Evolutionary conservation across 1,140 invertebrate genomes (phyloP), one percentile per base, ranked within the genome.

Genomic region (Lamellibrachia luymesi): DNA sequence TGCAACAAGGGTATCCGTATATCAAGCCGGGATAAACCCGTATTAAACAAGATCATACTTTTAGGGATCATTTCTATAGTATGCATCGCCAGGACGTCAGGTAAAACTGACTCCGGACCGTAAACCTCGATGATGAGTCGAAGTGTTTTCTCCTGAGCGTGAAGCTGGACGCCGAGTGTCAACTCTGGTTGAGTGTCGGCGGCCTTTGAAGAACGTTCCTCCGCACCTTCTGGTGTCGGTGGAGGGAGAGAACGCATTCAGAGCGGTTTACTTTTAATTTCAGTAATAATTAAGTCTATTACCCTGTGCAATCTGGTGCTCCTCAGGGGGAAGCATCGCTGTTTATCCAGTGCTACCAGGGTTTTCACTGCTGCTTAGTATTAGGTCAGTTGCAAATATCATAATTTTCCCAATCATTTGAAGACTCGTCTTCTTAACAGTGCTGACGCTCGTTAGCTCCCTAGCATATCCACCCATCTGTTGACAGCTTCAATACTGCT

Each of bases 71-170:
- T 80, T 80, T 80, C 64, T 80, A 80, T 80, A 80, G 64, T 93
- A 92, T 90, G 92, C 50, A 50, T 93, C 50, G 92, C 91, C 51
- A 64, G 90, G 90, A 56, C 93, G 51, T 64, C 51, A 89, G 93
- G 93, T 56, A 56, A 52, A 93, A 93, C 90, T 52, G 91, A 56
- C 50, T 50, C 90, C 51, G 93, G 92, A 93, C 50, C 38, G 56
- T 93, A 56, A 94, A 94, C 92, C 92, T 49, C 91, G 93, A 93
- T 90, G 93, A 64, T 91, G 93, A 94, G 93, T 64, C 89, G 27
- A 93, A 94, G 93, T 52, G 93, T 92, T 93, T 92, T 93, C 51
- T 92, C 92, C 92, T 92, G 92, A 92, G 92, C 92, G 92, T 92
- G 92, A 92, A 92, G 92, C 92, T 52, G 92, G 92, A 38, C 50